A percentile compares a stretch with the other conserved stretches of the same genome.
Evolutionary conservation across 1,140 invertebrate species (phyloP).

Genomic region (Gryon sp.): DNA sequence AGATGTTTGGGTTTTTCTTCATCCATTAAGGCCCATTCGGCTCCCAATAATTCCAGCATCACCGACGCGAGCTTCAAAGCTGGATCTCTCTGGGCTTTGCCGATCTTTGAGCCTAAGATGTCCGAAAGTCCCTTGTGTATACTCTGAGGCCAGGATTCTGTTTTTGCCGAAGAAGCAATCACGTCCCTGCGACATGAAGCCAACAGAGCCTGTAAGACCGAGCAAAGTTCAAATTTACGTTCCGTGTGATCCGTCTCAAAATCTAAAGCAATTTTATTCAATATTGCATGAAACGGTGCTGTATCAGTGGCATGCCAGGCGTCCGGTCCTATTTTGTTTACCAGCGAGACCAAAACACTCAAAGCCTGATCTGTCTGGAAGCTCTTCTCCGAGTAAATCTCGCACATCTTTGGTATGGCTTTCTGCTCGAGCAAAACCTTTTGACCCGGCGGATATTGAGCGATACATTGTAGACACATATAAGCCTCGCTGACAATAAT

Average conservation of each 20-base stretch:
- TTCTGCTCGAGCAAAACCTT: constrained; percentile 87
- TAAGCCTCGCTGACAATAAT: constrained; percentile 94
- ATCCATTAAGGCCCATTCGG: constrained; percentile 89
- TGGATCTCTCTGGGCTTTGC: constrained; percentile 91
- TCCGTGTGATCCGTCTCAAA: constrained; percentile 93
- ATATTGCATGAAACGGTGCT: constrained; percentile 88
- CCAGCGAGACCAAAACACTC: constrained; percentile 86
- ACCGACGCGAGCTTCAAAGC: constrained; percentile 90
- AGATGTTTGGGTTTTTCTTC: constrained; percentile 90
- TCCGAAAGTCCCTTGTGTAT: constrained; percentile 88
- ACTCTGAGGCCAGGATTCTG: constrained; percentile 88
- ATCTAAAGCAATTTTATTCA: constrained; percentile 91
- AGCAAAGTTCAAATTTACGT: constrained; percentile 91
- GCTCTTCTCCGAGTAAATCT: constrained; percentile 90
- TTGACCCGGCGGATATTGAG: constrained; percentile 85
- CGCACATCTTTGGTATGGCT: constrained; percentile 89
- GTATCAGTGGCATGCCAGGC: constrained; percentile 87
- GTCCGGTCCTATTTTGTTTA: constrained; percentile 83
- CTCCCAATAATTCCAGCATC: constrained; percentile 89
- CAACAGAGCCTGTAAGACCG: constrained; percentile 86
- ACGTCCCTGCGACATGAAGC: constrained; percentile 85
- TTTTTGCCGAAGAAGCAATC: constrained; percentile 81
- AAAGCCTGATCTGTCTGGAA: constrained; percentile 93
- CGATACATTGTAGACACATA: constrained; percentile 89
- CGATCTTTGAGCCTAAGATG: constrained; percentile 92